These are phyloP conservation scores for Geophilus truncorum DNA, from an alignment of 2,888 invertebrate species.

Conservation along the genomic window DNA sequence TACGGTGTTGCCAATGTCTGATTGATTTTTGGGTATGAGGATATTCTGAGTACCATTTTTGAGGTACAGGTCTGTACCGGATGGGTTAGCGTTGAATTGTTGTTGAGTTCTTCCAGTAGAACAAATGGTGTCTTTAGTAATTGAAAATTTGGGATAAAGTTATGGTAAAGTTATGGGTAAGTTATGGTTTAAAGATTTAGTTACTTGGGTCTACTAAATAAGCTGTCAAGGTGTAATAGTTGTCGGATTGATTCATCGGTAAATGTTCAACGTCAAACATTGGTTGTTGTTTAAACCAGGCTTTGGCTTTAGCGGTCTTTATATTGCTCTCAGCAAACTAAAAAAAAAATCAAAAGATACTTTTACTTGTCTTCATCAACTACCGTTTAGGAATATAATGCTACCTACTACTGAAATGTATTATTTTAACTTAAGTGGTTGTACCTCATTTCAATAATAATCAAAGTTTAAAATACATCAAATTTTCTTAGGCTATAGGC, in stretches of 20 bases:
- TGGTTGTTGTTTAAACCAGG: background rate
- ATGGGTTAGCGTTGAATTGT: conserved; percentile 41
- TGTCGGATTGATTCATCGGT: background rate
- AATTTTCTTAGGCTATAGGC: too few relatives aligned
- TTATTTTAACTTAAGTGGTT: too few relatives aligned
- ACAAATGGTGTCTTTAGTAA: too few relatives aligned
- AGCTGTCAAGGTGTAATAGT: conserved; percentile 40
- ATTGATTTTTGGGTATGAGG: conserved; percentile 39
- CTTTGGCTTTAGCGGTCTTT: background rate
- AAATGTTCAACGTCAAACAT: background rate
- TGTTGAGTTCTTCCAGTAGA: conserved; percentile 42
- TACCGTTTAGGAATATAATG: too few relatives aligned
- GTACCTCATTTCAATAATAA: too few relatives aligned
- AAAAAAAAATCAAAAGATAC: too few relatives aligned
- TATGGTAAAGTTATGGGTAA: too few relatives aligned
- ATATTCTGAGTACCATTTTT: conserved; percentile 45
- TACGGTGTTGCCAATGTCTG: conserved; percentile 41
- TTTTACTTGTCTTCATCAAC: too few relatives aligned
- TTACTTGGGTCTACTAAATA: conserved; percentile 42
- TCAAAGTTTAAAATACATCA: too few relatives aligned
- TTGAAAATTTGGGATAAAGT: too few relatives aligned
- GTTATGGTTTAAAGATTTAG: background rate
- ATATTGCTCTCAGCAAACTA: background rate
- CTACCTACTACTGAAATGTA: too few relatives aligned
- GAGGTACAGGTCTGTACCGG: conserved; percentile 45